These are phyloP conservation scores for Eubasilissa regina DNA, from an alignment of 1,140 invertebrate species.

Conservation along the genomic window DNA sequence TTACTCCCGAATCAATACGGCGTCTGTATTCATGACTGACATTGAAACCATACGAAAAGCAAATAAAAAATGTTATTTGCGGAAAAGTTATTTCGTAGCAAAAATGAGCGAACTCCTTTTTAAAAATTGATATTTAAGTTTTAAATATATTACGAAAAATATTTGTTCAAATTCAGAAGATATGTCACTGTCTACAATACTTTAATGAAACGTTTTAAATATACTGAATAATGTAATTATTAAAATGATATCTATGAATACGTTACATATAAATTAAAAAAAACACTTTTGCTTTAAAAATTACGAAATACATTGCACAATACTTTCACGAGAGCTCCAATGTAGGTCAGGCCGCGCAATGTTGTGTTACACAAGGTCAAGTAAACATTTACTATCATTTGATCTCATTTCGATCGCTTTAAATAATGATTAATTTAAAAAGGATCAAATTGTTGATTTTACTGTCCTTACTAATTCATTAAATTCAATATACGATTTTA, in stretches of 20 bases:
- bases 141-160: no score
- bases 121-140: no score
- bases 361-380: conserved; percentile 49
- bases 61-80: background rate
- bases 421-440: background rate
- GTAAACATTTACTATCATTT: conserved; percentile 17
- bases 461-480: background rate
- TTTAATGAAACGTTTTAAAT: no score
- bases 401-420: background rate
- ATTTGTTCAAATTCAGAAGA: no score
- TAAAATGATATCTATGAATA: no score
- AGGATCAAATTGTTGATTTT: background rate
- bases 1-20: conserved; percentile 48
- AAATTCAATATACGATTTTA: conserved; percentile 14
- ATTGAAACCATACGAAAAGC: conserved; percentile 38
- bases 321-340: conserved; percentile 46
- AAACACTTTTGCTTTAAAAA: conserved; percentile 50
- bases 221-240: no score
- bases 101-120: no score
- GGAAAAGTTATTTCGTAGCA: no score
- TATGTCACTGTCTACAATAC: no score
- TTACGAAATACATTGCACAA: conserved; percentile 54
- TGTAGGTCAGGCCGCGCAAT: conserved; percentile 49
- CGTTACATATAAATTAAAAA: conserved; percentile 32
- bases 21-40: conserved; percentile 53